Evolutionary conservation across 1,140 invertebrate species (phyloP).

Genomic region (Leptinotarsa undecemlineata): DNA sequence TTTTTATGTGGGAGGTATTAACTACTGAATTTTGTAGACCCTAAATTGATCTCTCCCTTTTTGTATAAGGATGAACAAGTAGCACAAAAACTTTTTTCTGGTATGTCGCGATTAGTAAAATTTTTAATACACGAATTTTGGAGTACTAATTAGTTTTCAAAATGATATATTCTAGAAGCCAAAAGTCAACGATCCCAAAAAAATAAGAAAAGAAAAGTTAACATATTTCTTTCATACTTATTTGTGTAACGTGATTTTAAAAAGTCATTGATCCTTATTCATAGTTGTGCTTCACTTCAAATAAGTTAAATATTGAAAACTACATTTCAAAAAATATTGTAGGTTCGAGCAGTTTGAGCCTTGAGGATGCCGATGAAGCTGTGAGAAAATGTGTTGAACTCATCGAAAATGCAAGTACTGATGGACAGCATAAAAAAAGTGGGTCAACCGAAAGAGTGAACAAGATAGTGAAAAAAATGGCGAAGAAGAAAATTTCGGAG

Average conservation of each 20-base stretch:
- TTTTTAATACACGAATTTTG: too few relatives aligned
- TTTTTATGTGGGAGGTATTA: too few relatives aligned
- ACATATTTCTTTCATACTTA: background rate
- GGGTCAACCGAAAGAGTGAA: constrained; percentile 41
- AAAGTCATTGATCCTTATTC: background rate
- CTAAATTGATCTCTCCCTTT: background rate
- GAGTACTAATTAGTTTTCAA: too few relatives aligned
- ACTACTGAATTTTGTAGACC: too few relatives aligned
- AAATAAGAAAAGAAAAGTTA: too few relatives aligned
- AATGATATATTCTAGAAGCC: background rate
- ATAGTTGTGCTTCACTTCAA: background rate
- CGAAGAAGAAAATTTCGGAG: constrained; percentile 41
- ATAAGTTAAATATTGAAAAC: background rate
- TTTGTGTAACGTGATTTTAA: background rate
- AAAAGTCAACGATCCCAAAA: background rate
- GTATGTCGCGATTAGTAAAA: too few relatives aligned
- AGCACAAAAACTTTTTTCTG: too few relatives aligned
- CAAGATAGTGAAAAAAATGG: constrained; percentile 43
- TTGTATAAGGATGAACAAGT: background rate
- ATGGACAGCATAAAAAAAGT: constrained; percentile 40
- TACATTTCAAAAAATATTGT: constrained; percentile 17
- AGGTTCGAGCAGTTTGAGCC: constrained; percentile 37
- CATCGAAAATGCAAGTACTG: constrained; percentile 36
- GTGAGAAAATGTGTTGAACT: constrained; percentile 37
- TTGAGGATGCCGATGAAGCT: constrained; percentile 37